Evolutionary conservation across 2,888 invertebrate genomes (phyloP).

Genomic region (Tinea semifulvella): DNA sequence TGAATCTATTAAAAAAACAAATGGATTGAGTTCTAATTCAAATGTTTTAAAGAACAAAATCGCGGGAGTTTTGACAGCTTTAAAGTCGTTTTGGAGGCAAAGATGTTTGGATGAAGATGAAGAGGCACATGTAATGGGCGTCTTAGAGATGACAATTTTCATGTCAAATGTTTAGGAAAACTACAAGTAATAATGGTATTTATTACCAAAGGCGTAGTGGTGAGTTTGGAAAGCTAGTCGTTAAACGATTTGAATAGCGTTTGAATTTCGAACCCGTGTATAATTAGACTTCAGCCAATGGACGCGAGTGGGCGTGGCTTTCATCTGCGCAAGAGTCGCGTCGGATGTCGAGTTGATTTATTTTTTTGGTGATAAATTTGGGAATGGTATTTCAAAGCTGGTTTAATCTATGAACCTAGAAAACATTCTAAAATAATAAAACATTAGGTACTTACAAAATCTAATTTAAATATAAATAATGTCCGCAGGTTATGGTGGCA

Average conservation of each 20-base stretch:
- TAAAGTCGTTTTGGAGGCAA: constrained; percentile 16
- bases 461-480: too few species aligned
- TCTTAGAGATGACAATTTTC: constrained; percentile 53
- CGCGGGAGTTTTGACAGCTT: too few species aligned
- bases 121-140: constrained; percentile 60
- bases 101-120: constrained; percentile 56
- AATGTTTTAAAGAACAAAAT: too few species aligned
- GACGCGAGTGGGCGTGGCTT: constrained; percentile 10
- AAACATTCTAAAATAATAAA: too few species aligned
- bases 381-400: not conserved
- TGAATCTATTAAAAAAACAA: constrained; percentile 31
- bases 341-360: constrained; percentile 1
- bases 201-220: not conserved
- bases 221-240: not conserved
- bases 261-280: not conserved
- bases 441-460: too few species aligned
- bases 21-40: too few species aligned
- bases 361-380: constrained; percentile 12
- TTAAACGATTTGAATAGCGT: constrained; percentile 2
- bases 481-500: too few species aligned
- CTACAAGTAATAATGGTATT: not conserved
- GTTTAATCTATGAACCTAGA: too few species aligned
- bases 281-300: constrained; percentile 13
- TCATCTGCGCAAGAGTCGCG: constrained; percentile 7
- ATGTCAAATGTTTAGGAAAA: constrained; percentile 17